Base-by-base conservation (phyloP, 2,888 invertebrate genomes). In the Pyrochroa serraticornis region DNA sequence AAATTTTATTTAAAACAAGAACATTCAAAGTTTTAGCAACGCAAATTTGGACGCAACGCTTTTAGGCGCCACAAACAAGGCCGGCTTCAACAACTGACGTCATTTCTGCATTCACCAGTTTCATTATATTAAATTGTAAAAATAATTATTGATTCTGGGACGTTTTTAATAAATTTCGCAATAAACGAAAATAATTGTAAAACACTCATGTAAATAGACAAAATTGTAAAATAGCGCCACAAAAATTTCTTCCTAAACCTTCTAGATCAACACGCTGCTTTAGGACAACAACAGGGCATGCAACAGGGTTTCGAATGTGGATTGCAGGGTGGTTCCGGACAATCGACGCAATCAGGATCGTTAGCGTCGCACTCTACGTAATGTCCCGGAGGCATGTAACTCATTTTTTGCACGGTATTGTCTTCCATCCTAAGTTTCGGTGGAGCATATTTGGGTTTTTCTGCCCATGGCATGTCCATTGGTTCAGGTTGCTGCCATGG, bases 391-490 rank as follows among this genome's bases (percentile, higher is more conserved):
- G 85, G 83, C 63, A 82, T 74, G 77, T 84, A 87, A 65, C 87
- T 87, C 41, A 85, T 79, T 38, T 81, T 81, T 68, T 88, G 86
- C 0, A 87, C 78, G 0, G 88, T 88, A 7, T 85, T 82, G 56
- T 82, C 82, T 57, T 87, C 77, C 78, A 83, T 77, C 14, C 80
- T 75, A 10, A 78, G 63, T 13, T 73, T 73, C 0, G 81, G 78
- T 44, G 79, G 81, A 49, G 72, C 72, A 55, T 81, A 83, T 54
- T 73, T 73, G 0, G 69, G 70, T 52, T 75, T 79, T 8, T 71
- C 68, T 6, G 79, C 78, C 81, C 81, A 82, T 1, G 82, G 79
- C 70, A 75, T 79, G 12, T 79, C 77, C 10, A 77, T 71, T 1
- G 76, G 77, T 32, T 75, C 74, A 10, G 69, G 70, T 0, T 74